Conservation (phyloP, 2,113 vertebrate genomes). For the Leptocoma aspasia region DNA sequence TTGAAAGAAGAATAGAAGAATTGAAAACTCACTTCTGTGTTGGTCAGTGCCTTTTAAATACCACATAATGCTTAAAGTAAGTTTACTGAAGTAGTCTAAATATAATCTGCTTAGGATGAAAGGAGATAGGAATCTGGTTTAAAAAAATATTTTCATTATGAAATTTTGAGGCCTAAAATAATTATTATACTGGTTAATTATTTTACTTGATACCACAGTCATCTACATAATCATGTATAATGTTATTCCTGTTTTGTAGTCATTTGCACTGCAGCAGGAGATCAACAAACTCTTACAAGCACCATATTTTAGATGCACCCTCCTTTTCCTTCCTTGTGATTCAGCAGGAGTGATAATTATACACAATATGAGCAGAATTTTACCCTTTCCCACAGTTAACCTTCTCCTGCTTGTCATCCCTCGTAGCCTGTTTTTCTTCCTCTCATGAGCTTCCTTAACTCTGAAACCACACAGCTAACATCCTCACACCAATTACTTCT, state of each 20-base stretch:
- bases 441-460: background rate
- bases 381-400: constrained; percentile 38
- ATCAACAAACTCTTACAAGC: background rate
- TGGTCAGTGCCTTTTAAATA: background rate
- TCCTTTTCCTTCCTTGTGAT: constrained; percentile 14
- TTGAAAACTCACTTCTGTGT: background rate
- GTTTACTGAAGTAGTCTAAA: background rate
- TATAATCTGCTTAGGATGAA: background rate
- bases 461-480: background rate
- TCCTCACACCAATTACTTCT: background rate
- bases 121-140: background rate
- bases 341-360: background rate
- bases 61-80: background rate
- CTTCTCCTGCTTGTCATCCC: constrained; percentile 9
- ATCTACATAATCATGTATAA: rapidly evolving
- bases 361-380: background rate
- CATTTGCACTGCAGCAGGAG: background rate
- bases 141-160: background rate
- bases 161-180: background rate
- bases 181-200: background rate
- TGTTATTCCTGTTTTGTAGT: rapidly evolving
- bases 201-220: background rate
- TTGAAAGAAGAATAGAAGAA: background rate
- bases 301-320: background rate
- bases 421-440: background rate